Percentiles rank a stretch among this genome's conserved stretches.
Conservation (phyloP, 2,113 vertebrate species). For the Electrona antarctica region DNA sequence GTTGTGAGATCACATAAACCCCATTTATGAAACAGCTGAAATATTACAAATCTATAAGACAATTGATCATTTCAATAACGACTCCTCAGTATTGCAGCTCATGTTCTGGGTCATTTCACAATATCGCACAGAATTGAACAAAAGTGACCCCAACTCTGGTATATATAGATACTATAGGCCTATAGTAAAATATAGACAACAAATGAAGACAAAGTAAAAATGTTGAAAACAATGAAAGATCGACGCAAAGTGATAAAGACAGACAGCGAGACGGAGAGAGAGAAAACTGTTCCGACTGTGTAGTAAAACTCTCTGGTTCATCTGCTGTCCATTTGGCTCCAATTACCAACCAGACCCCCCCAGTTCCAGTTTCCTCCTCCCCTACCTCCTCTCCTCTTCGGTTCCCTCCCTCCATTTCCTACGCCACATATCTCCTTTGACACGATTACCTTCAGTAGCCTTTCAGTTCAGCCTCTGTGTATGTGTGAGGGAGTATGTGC, state of each 20-base stretch:
- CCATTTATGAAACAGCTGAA: too few species aligned
- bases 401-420: slow-evolving; percentile 40
- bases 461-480: slow-evolving; percentile 38
- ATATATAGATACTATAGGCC: too few species aligned
- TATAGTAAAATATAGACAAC: background rate
- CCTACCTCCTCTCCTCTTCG: slow-evolving; percentile 41
- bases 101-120: too few species aligned
- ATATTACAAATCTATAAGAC: too few species aligned
- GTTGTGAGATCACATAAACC: too few species aligned
- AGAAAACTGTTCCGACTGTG: slow-evolving; percentile 34
- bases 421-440: slow-evolving; percentile 55
- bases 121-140: too few species aligned
- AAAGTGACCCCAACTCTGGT: too few species aligned
- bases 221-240: too few species aligned
- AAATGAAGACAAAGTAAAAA: background rate
- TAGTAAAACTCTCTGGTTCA: slow-evolving; percentile 56
- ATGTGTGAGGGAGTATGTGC: slow-evolving; percentile 9
- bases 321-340: slow-evolving; percentile 71
- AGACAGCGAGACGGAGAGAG: slow-evolving; percentile 22
- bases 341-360: slow-evolving; percentile 66
- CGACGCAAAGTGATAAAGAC: background rate
- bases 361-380: slow-evolving; percentile 57
- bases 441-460: slow-evolving; percentile 70
- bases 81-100: too few species aligned
- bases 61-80: too few species aligned